Percentiles rank a stretch among this genome's conserved stretches.
phyloP scores from a whole-genome alignment of 2,888 invertebrate genomes.

The Cheiracanthium punctorium region DNA sequence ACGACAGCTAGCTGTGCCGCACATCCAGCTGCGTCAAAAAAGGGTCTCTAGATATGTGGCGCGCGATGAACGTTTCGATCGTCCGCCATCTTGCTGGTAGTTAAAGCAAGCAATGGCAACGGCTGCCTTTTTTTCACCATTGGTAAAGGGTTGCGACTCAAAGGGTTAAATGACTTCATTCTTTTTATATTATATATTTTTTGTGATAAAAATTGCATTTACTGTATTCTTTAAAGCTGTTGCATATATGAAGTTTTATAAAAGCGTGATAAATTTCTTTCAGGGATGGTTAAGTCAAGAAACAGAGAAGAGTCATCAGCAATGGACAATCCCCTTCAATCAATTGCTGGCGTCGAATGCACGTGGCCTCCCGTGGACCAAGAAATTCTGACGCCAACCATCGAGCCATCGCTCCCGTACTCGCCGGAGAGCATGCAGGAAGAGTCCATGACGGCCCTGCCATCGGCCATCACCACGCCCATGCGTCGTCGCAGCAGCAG shows the following conservation, averaged over 20 bases:
- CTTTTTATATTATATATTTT: neutral
- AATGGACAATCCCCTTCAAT: conserved; percentile 52
- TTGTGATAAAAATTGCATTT: too few relatives aligned
- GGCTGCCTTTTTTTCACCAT: too few relatives aligned
- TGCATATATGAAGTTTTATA: too few relatives aligned
- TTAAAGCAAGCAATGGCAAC: too few relatives aligned
- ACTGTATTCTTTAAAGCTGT: too few relatives aligned
- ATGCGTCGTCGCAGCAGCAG: conserved; percentile 21
- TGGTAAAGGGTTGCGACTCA: too few relatives aligned
- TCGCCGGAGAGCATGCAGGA: conserved; percentile 47
- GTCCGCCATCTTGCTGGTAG: too few relatives aligned
- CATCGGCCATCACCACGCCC: neutral
- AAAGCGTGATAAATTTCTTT: neutral
- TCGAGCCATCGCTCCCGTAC: conserved; percentile 52
- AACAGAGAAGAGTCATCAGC: conserved; percentile 49
- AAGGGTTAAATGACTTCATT: too few relatives aligned
- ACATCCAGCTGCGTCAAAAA: too few relatives aligned
- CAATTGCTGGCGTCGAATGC: conserved; percentile 40
- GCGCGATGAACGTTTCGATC: too few relatives aligned
- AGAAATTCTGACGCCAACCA: conserved; percentile 42
- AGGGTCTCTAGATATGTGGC: too few relatives aligned
- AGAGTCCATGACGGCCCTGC: conserved; percentile 25
- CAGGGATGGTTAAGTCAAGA: conserved; percentile 67
- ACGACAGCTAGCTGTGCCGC: too few relatives aligned
- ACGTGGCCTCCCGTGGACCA: conserved; percentile 54